phyloP scores from a whole-genome alignment of 1,140 invertebrate species.

The Anadara kagoshimensis region DNA sequence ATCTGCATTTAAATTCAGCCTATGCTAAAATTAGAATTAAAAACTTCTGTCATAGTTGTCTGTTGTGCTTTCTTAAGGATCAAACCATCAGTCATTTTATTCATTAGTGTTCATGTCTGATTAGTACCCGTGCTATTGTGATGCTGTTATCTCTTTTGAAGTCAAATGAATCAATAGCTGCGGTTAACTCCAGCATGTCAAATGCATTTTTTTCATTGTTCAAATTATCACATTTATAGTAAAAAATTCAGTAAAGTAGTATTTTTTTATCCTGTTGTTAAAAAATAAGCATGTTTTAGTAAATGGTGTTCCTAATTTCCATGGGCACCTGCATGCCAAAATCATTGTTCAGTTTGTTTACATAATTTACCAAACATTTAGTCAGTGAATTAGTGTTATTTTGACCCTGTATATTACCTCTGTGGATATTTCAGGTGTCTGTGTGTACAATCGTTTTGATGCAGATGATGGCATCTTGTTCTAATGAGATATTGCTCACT shows the following conservation, averaged over 20 bases:
- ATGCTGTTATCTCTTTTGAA: not conserved
- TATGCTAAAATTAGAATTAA: not conserved
- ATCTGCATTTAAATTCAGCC: not conserved
- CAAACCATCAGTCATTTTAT: not conserved
- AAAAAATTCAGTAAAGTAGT: not conserved
- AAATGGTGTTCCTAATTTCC: not conserved
- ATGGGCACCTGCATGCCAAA: not conserved
- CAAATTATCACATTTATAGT: too few relatives aligned
- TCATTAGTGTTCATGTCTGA: not conserved
- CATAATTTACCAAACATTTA: not conserved
- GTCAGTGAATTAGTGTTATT: not conserved
- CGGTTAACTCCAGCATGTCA: not conserved
- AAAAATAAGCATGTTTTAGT: not conserved
- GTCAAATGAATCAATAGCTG: not conserved
- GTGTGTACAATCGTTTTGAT: constrained; percentile 50
- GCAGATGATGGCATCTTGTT: constrained; percentile 44
- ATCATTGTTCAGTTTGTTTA: not conserved
- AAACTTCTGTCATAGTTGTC: not conserved
- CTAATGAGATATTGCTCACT: too few relatives aligned
- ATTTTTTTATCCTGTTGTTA: not conserved
- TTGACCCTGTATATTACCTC: constrained; percentile 36
- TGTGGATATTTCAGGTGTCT: constrained; percentile 41
- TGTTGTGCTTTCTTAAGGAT: not conserved
- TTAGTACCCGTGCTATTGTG: not conserved
- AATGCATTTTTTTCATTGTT: too few relatives aligned